Evolutionary conservation across 2,113 vertebrate species (phyloP).

Genomic region (Embiotoca jacksoni): DNA sequence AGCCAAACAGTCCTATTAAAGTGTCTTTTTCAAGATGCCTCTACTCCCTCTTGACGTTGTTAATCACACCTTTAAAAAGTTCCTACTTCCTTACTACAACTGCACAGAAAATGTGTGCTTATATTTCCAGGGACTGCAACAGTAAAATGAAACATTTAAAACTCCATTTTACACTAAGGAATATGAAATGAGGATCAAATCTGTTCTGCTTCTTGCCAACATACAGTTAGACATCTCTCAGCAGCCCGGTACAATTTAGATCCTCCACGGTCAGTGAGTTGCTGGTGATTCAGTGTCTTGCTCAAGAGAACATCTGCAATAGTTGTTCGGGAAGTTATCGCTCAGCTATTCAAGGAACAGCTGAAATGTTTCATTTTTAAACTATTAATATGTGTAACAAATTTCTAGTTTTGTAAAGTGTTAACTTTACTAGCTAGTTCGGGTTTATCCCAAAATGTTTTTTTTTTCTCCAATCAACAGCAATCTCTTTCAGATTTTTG

Average conservation of each 20-base stretch:
- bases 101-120: background rate
- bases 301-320: background rate
- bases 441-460: too few species aligned
- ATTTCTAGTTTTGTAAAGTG: too few species aligned
- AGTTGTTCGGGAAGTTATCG: background rate
- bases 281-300: background rate
- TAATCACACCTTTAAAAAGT: background rate
- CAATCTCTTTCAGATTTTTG: too few species aligned
- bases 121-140: background rate
- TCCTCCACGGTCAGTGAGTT: background rate
- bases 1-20: too few species aligned
- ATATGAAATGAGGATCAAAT: slow-evolving; percentile 3
- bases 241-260: background rate
- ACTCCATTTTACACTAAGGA: background rate
- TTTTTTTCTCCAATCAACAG: too few species aligned
- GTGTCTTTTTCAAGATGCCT: background rate
- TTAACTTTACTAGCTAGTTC: too few species aligned
- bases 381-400: too few species aligned
- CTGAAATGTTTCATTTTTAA: too few species aligned
- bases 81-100: slow-evolving; percentile 33
- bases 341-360: too few species aligned
- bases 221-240: background rate
- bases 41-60: background rate
- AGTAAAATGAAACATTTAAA: background rate
- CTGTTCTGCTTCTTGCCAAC: slow-evolving; percentile 1